A percentile compares a stretch with the other conserved stretches of the same genome.
phyloP scores from a whole-genome alignment of 2,888 invertebrate genomes.

The Patella pellucida region DNA sequence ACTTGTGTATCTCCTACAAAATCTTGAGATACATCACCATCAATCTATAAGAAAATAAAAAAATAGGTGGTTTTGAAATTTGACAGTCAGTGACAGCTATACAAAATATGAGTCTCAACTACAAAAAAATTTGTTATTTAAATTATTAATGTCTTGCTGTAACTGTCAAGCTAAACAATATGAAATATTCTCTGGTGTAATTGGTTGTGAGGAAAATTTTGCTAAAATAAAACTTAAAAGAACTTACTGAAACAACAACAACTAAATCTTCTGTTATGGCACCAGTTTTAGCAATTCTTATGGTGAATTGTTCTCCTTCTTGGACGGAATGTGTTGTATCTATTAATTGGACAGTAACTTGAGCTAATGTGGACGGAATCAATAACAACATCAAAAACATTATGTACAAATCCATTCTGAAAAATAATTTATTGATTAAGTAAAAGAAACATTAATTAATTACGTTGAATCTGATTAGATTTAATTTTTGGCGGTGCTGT shows the following conservation, averaged over 20 bases:
- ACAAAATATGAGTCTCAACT: too few species aligned
- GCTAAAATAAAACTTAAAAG: not conserved
- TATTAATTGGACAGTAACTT: slow-evolving; percentile 39
- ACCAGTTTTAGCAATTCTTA: slow-evolving; percentile 48
- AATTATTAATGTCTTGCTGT: too few species aligned
- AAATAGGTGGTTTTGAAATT: not conserved
- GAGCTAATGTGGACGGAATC: slow-evolving; percentile 21
- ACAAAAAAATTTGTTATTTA: not conserved
- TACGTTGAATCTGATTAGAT: too few species aligned
- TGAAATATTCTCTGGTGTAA: too few species aligned
- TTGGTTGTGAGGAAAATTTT: too few species aligned
- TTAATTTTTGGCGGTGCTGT: too few species aligned
- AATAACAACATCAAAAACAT: not conserved
- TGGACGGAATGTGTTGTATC: slow-evolving; percentile 43
- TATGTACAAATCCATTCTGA: slow-evolving; percentile 13
- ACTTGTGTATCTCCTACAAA: slow-evolving; percentile 64
- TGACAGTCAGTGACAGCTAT: too few species aligned
- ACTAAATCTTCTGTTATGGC: slow-evolving; percentile 42
- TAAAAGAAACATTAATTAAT: too few species aligned
- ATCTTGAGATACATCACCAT: slow-evolving; percentile 50
- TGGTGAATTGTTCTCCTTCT: slow-evolving; percentile 54
- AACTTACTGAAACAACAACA: slow-evolving; percentile 55
- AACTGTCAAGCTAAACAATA: too few species aligned
- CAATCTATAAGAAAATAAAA: slow-evolving; percentile 39
- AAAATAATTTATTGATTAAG: not conserved